Base-by-base conservation (phyloP, 2,797 vertebrate species). In the Falco concolor region DNA sequence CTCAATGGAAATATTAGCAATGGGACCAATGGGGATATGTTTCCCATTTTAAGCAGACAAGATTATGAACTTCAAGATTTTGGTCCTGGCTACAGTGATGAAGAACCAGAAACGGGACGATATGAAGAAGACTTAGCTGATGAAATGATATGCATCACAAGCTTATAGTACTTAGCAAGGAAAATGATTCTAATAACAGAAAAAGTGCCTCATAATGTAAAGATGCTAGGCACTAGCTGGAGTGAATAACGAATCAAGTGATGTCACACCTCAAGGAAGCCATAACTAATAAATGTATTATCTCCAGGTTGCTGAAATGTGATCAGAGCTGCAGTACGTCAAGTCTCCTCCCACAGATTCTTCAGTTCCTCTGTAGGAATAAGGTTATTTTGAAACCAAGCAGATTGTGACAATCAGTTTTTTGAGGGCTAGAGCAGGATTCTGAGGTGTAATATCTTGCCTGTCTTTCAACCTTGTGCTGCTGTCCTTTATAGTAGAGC, bases 61-160 rank as follows among this genome's bases (percentile, higher is more conserved):
- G 99, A 99, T 98, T 99, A 98, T 5, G 99, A 99, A 88, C 98
- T 99, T 94, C 99, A 99, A 96, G 99, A 99, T 95, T 98, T 98
- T 44, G 98, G 98, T 77, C 98, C 98, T 49, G 99, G 99, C 96
- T 99, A 99, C 98, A 99, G 99, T 0, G 99, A 99, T 2, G 99
- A 99, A 93, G 99, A 99, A 95, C 99, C 99, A 0, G 99, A 99
- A 87, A 93, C 93, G 1, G 98, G 98, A 94, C 98, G 96, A 87
- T 99, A 99, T 3, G 99, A 99, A 98, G 99, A 99, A 97, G 99
- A 99, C 97, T 98, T 99, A 98, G 99, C 99, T 27, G 99, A 99
- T 56, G 99, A 99, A 97, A 99, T 99, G 99, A 99, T 99, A 96
- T 99, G 99, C 98, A 99, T 99, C 97, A 99, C 99, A 27, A 99